Conservation (phyloP, 2,113 vertebrate species). For the Brachypteracias leptosomus region DNA sequence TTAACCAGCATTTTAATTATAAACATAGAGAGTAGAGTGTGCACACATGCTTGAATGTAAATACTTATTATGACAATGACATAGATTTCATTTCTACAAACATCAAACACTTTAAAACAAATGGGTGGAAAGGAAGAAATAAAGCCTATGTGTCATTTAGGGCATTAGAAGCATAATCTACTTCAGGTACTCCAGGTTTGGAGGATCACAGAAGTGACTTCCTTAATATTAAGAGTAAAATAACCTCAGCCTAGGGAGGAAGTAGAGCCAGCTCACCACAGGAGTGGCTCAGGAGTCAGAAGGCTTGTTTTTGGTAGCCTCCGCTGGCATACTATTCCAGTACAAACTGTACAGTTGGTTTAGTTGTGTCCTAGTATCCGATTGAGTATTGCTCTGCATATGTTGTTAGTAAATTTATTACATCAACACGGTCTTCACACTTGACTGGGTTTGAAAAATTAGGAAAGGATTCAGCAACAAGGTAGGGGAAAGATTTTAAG, state of each 20-base stretch:
- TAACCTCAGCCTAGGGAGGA: not conserved
- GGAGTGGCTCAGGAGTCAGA: not conserved
- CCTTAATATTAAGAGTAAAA: not conserved
- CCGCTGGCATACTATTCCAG: not conserved
- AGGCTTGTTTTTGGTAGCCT: not conserved
- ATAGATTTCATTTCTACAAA: not conserved
- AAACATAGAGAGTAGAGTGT: not conserved
- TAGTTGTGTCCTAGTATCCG: not conserved
- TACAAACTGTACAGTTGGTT: not conserved
- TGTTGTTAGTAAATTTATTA: not conserved
- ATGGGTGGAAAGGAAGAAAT: not conserved
- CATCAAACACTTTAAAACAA: not conserved
- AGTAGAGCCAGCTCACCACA: not conserved
- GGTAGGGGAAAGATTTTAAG: not conserved
- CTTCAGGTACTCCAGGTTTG: not conserved
- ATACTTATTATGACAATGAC: not conserved
- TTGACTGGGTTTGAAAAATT: not conserved
- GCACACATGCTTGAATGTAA: not conserved
- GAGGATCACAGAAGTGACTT: not conserved
- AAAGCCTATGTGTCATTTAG: not conserved
- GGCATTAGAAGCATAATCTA: not conserved
- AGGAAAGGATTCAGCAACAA: not conserved
- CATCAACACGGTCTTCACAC: not conserved
- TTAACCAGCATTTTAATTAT: not conserved
- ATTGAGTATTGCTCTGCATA: fast-evolving